A percentile compares a stretch with the other conserved stretches of the same genome.
Conservation (phyloP, 2,113 vertebrate genomes). For the Sclerurus mexicanus region DNA sequence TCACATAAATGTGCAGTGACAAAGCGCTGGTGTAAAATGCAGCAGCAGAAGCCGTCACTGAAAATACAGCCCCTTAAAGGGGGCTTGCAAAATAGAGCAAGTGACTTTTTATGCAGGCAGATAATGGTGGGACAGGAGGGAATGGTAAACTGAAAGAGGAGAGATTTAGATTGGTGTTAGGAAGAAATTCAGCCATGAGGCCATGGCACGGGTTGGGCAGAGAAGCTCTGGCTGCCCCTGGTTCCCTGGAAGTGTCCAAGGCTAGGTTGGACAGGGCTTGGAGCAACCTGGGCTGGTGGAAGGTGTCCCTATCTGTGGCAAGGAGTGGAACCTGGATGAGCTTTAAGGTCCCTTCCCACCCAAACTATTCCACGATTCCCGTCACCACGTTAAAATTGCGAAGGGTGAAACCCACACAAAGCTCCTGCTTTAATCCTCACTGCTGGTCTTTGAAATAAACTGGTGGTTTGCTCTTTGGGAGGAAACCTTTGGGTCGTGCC, state of each 20-base stretch:
- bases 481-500: not conserved
- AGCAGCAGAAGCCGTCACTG: not conserved
- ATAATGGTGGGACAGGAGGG: not conserved
- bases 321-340: fast-evolving
- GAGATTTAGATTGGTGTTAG: not conserved
- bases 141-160: not conserved
- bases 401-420: not conserved
- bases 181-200: not conserved
- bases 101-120: not conserved
- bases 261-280: fast-evolving
- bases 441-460: not conserved
- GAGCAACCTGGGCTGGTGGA: fast-evolving
- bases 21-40: not conserved
- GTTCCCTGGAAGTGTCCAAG: not conserved
- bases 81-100: not conserved
- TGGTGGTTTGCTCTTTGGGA: not conserved
- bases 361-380: not conserved
- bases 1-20: not conserved
- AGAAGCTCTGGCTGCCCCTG: not conserved
- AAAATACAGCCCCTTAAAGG: not conserved
- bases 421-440: not conserved
- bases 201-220: not conserved
- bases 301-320: not conserved
- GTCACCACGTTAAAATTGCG: not conserved
- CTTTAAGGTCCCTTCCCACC: not conserved